phyloP scores from a whole-genome alignment of 2,888 invertebrate species.

The Pharmacophagus antenor region DNA sequence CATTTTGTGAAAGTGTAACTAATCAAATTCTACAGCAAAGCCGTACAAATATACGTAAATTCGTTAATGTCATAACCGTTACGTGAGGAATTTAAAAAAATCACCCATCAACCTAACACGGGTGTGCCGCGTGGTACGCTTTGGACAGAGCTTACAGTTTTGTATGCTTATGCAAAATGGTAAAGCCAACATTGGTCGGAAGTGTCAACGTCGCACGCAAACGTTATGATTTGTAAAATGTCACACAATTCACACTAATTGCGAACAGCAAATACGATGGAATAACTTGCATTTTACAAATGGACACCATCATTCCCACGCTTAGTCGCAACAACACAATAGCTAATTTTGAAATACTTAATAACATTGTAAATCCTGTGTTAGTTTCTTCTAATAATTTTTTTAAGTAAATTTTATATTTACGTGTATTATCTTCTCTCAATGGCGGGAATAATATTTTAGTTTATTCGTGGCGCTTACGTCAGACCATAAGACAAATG shows the following conservation, averaged over 20 bases:
- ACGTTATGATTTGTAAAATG: slow-evolving; percentile 25
- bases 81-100: background rate
- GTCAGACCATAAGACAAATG: too few relatives aligned
- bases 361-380: too few relatives aligned
- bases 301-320: slow-evolving; percentile 36
- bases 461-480: too few relatives aligned
- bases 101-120: slow-evolving; percentile 5
- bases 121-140: slow-evolving; percentile 5
- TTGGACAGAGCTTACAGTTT: slow-evolving; percentile 20
- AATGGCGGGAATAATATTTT: too few relatives aligned
- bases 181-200: slow-evolving; percentile 14
- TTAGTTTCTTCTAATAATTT: too few relatives aligned
- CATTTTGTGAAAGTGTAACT: background rate
- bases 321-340: slow-evolving; percentile 8
- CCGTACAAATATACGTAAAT: background rate
- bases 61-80: background rate
- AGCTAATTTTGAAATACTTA: too few relatives aligned
- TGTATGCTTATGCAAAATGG: slow-evolving; percentile 16
- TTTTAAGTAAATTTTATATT: too few relatives aligned
- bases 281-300: slow-evolving; percentile 32
- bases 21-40: too few relatives aligned
- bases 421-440: too few relatives aligned
- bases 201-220: slow-evolving; percentile 22
- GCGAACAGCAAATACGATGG: slow-evolving; percentile 30
- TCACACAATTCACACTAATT: slow-evolving; percentile 27